Percentiles rank a stretch among this genome's conserved stretches.
phyloP scores from a whole-genome alignment of 2,888 invertebrate species.

The Stenodera caucasica region DNA sequence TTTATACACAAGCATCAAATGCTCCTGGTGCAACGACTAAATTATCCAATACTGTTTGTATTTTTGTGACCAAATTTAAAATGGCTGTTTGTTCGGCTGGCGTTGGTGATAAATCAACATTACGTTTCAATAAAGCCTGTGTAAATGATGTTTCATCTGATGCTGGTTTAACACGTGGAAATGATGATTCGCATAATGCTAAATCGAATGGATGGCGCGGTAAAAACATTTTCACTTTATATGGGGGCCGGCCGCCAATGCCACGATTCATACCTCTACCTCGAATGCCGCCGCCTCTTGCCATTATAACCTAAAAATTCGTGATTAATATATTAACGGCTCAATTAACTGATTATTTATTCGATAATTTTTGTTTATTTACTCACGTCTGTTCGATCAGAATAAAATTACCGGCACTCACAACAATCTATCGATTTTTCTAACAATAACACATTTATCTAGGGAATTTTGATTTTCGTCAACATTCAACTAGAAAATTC shows the following conservation, averaged over 20 bases:
- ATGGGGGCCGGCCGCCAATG: conserved; percentile 66
- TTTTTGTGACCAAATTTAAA: conserved; percentile 89
- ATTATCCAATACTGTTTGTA: conserved; percentile 93
- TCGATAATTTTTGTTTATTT: not conserved
- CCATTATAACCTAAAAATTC: conserved; percentile 60
- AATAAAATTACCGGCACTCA: not conserved
- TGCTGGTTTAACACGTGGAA: conserved; percentile 80
- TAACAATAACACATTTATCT: not conserved
- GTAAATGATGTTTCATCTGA: conserved; percentile 85
- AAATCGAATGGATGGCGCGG: conserved; percentile 86
- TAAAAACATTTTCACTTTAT: conserved; percentile 66
- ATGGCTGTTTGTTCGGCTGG: conserved; percentile 91
- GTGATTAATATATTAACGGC: not conserved
- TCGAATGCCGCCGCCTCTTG: conserved; percentile 72
- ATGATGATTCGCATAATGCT: conserved; percentile 83
- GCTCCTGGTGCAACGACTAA: conserved; percentile 91
- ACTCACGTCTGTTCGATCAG: not conserved
- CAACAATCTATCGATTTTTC: not conserved
- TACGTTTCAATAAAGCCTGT: conserved; percentile 88
- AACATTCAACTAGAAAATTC: not conserved
- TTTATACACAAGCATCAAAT: conserved; percentile 96
- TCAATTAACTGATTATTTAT: not conserved
- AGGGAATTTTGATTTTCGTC: not conserved
- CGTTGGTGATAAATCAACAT: conserved; percentile 88
- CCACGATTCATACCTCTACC: conserved; percentile 68